These are phyloP conservation scores for Axea sp. DNA, from an alignment of 2,888 invertebrate genomes.

Conservation along the genomic window DNA sequence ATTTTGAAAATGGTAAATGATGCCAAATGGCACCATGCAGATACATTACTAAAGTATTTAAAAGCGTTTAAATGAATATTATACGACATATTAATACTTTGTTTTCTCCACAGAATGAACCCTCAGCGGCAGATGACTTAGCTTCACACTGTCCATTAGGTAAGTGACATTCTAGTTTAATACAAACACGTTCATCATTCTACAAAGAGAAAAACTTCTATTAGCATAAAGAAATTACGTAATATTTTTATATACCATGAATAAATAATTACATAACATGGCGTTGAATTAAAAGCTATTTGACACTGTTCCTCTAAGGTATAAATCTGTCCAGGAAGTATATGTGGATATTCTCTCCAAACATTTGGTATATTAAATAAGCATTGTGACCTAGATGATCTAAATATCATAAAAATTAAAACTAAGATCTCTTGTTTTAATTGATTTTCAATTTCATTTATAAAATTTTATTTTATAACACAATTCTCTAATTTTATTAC, in stretches of 20 bases:
- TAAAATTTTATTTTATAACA: no score
- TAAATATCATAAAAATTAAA: conserved; percentile 25
- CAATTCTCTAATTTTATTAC: no score
- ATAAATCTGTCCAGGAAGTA: conserved; percentile 90
- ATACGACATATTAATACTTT: conserved; percentile 1
- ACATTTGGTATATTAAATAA: conserved; percentile 92
- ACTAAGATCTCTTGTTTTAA: no score
- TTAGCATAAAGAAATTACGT: no score
- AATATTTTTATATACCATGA: no score
- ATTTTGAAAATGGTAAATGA: no score
- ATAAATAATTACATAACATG: conserved; percentile 83
- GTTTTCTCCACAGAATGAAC: conserved; percentile 85
- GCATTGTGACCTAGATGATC: conserved; percentile 84
- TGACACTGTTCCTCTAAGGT: conserved; percentile 94
- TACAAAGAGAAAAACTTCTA: conserved; percentile 76
- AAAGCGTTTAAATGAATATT: not conserved
- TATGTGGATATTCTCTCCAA: conserved; percentile 89
- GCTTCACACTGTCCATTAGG: conserved; percentile 93
- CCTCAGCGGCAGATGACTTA: conserved; percentile 94
- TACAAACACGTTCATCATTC: conserved; percentile 95
- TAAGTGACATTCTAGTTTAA: conserved; percentile 93
- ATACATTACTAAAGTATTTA: no score
- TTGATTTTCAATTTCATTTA: no score
- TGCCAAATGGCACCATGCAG: no score
- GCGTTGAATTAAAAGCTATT: conserved; percentile 88